These are phyloP conservation scores for Argentina silus DNA, from an alignment of 2,797 vertebrate genomes.

Conservation along the genomic window DNA sequence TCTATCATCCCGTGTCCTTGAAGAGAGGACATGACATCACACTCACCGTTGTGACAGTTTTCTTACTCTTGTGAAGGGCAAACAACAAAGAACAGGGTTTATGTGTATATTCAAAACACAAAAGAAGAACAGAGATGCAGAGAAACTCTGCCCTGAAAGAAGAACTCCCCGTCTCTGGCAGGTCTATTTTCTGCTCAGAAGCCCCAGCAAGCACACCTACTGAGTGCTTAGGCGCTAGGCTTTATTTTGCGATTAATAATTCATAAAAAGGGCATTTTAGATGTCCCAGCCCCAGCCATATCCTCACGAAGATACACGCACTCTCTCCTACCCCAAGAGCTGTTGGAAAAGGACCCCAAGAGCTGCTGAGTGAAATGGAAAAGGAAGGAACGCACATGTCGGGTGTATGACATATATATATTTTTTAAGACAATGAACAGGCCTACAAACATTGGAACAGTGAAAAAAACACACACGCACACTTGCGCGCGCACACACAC, in stretches of 20 bases:
- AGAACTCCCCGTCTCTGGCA: constrained; percentile 38
- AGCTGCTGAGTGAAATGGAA: constrained; percentile 19
- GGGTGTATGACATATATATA: not conserved
- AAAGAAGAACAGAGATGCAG: constrained; percentile 20
- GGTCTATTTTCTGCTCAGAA: constrained; percentile 61
- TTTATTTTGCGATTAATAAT: constrained; percentile 70
- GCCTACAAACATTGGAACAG: not conserved
- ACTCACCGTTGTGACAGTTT: not conserved
- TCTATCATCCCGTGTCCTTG: not conserved
- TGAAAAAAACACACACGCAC: constrained; percentile 4
- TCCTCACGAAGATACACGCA: constrained; percentile 49
- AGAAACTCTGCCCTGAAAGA: constrained; percentile 33
- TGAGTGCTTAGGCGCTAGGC: constrained; percentile 47
- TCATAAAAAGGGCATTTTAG: constrained; percentile 63
- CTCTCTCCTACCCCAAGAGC: constrained; percentile 39
- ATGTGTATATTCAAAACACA: not conserved
- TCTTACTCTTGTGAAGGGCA: not conserved
- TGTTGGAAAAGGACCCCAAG: constrained; percentile 40
- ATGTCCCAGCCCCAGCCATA: constrained; percentile 48
- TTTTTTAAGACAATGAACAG: not conserved
- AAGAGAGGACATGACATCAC: not conserved
- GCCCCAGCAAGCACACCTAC: constrained; percentile 61
- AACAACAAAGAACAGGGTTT: not conserved
- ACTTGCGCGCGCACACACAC: not conserved
- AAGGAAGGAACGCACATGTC: constrained; percentile 15